A percentile compares a stretch with the other conserved stretches of the same genome.
Evolutionary conservation across 92 coral and sea anemone genomes (phyloP).

Genomic region (Palythoa grandis): DNA sequence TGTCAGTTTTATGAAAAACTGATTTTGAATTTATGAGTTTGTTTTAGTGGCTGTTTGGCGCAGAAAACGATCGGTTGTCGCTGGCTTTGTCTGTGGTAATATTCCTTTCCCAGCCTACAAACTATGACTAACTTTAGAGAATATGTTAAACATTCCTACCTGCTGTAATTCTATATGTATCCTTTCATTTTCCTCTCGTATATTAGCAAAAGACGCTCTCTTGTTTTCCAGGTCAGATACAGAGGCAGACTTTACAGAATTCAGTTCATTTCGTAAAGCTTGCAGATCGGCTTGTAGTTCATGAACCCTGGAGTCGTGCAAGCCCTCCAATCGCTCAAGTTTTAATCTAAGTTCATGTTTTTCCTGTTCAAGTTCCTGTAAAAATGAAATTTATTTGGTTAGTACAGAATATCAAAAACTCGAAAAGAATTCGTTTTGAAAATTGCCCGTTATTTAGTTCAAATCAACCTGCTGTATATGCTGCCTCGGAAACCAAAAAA

Average conservation of each 20-base stretch:
- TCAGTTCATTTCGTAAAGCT: conserved; percentile 82
- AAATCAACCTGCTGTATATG: conserved; percentile 34
- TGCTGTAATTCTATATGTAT: conserved; percentile 81
- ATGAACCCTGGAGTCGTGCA: conserved; percentile 84
- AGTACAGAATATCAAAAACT: background rate
- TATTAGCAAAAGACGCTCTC: conserved; percentile 76
- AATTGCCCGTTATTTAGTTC: background rate
- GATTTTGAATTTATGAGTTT: background rate
- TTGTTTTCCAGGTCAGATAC: conserved; percentile 72
- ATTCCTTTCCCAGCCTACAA: background rate
- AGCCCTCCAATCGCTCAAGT: conserved; percentile 78
- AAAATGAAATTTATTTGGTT: background rate
- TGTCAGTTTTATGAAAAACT: conserved; percentile 17
- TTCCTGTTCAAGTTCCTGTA: conserved; percentile 87
- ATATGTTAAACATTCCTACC: conserved; percentile 48
- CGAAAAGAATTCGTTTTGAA: conserved; percentile 8
- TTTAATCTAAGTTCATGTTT: conserved; percentile 84
- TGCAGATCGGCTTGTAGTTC: conserved; percentile 85
- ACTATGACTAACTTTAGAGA: background rate
- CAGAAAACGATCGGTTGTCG: background rate
- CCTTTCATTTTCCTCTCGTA: conserved; percentile 87
- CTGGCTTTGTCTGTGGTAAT: background rate
- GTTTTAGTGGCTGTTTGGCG: background rate
- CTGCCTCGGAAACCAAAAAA: conserved; percentile 31
- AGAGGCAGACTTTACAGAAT: conserved; percentile 79